Evolutionary conservation across 2,797 vertebrate genomes (phyloP).

Genomic region (Alosa sapidissima): DNA sequence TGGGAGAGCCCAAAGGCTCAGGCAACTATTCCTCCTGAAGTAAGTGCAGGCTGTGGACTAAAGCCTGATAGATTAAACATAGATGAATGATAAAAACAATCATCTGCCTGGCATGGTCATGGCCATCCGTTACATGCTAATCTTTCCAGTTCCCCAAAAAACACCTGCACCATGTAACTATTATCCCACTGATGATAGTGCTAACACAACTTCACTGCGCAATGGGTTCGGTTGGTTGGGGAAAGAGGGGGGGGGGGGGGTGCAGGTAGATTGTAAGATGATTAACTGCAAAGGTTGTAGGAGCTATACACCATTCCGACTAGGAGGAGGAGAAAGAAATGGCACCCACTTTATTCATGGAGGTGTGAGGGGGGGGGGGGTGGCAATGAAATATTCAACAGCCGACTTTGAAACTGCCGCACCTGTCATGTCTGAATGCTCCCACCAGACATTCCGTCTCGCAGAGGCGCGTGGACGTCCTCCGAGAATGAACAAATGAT

Average conservation of each 20-base stretch:
- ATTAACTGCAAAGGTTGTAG: not conserved
- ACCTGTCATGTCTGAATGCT: constrained; percentile 29
- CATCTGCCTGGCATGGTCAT: not conserved
- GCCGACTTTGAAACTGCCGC: constrained; percentile 34
- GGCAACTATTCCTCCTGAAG: not conserved
- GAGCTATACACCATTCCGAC: not conserved
- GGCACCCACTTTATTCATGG: not conserved
- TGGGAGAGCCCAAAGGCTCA: not conserved
- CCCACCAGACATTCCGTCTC: constrained; percentile 31
- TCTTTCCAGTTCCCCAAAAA: no score
- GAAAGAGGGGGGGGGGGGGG: not conserved
- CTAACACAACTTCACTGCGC: not conserved
- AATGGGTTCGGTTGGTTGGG: not conserved
- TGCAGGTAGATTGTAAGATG: not conserved
- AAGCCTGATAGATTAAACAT: no score
- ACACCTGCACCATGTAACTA: not conserved
- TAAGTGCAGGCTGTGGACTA: no score
- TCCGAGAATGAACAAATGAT: not conserved
- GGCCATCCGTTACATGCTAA: no score
- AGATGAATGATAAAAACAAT: no score
- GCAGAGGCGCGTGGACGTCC: not conserved
- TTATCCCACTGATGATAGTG: not conserved
- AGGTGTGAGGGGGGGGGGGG: not conserved
- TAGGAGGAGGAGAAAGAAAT: not conserved
- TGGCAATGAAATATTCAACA: constrained; percentile 37